Conservation (phyloP, 1,140 invertebrate species). For the Mesaphorura yosii region DNA sequence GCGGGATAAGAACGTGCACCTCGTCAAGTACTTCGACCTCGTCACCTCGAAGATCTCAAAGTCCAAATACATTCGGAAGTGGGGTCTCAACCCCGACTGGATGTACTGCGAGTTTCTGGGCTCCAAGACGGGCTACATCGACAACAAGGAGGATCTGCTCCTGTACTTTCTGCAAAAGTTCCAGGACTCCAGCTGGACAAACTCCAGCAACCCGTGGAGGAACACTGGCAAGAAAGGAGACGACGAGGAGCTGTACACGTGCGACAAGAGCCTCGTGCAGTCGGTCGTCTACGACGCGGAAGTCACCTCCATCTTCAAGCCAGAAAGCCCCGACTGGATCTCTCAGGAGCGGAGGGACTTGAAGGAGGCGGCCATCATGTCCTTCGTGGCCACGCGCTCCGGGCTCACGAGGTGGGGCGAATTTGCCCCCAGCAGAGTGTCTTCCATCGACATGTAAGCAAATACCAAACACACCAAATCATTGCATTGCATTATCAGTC, state of each 20-base stretch:
- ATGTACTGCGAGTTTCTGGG: conserved; percentile 80
- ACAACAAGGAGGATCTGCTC: conserved; percentile 65
- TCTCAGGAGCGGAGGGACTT: not conserved
- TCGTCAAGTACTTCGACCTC: conserved; percentile 1
- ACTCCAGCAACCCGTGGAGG: too few relatives aligned
- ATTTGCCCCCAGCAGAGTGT: not conserved
- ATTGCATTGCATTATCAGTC: not conserved
- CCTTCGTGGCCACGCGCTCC: conserved; percentile 78
- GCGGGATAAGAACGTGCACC: not conserved
- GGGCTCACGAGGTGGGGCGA: conserved; percentile 73
- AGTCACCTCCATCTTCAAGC: conserved; percentile 55
- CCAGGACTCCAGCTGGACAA: not conserved
- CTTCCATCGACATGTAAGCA: not conserved
- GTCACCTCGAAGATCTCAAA: not conserved
- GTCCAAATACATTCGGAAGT: conserved; percentile 42
- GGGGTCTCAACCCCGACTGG: conserved; percentile 89
- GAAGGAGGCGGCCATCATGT: conserved; percentile 50
- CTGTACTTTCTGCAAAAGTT: conserved; percentile 37
- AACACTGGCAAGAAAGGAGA: too few relatives aligned
- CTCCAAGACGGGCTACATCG: too few relatives aligned
- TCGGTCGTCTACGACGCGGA: conserved; percentile 68
- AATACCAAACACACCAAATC: too few relatives aligned
- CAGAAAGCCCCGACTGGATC: conserved; percentile 19
- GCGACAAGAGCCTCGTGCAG: conserved; percentile 69
- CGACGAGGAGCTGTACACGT: too few relatives aligned